Evolutionary conservation across 2,797 vertebrate genomes (phyloP), one percentile per base, ranked within the genome.

Genomic region (Danio jaintianensis): DNA sequence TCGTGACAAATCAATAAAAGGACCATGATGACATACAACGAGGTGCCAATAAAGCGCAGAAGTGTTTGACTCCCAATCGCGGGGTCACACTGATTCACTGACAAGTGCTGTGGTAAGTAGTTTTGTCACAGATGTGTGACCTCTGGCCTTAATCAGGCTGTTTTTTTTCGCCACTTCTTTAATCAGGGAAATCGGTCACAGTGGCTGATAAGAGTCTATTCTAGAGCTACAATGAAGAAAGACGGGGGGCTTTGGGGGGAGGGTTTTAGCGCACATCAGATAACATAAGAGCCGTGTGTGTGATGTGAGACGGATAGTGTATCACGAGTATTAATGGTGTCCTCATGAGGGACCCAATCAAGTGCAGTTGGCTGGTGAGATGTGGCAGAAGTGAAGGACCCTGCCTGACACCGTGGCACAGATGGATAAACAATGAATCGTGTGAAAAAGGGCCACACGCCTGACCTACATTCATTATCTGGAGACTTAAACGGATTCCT

Each of bases 121-220:
- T 85, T 89, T 88, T 82, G 87, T 87, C 90, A 90, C 86, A 80
- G 85, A 88, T 84, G 85, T 72, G 71, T 88, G 88, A 92, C 91
- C 91, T 90, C 78, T 92, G 92, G 90, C 86, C 91, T 92, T 93
- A 92, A 93, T 93, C 91, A 93, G 82, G 81, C 83, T 58, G 7
- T 88, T 84, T 47, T 11, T 47, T 42, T 20, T 61, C 1, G 13
- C 78, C 85, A 86, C 75, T 64, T 79, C 72, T 80, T 18, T 70
- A 81, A 75, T 38, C 22, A 78, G 56, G 83, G 88, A 89, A 85
- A 85, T 86, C 89, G 86, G 87, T 89, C 81, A 83, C 80, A 85
- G 83, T 84, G 74, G 73, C 67, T 38, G 88, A 90, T 88, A 88
- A 79, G 82, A 83, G 90, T 87, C 84, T 85, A 71, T 87, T 73